A percentile compares a stretch with the other conserved stretches of the same genome.
Evolutionary conservation across 2,113 vertebrate genomes (phyloP).

Genomic region (Callospermophilus lateralis): DNA sequence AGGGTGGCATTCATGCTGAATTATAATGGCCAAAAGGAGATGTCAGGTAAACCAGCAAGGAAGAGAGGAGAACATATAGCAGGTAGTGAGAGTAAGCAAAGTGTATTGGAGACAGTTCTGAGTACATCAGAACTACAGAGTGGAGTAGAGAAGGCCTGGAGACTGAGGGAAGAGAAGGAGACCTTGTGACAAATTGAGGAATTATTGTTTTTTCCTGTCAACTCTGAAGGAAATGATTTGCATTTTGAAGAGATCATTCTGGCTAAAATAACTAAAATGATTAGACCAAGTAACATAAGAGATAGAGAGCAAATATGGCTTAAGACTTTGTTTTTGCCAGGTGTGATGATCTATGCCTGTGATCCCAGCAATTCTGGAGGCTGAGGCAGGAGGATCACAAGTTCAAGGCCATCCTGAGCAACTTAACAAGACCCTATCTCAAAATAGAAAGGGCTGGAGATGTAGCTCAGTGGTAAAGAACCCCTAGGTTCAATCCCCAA

Average conservation of each 20-base stretch:
- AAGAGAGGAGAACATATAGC: constrained; percentile 11
- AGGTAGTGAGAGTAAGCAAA: constrained; percentile 3
- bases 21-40: constrained; percentile 24
- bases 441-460: no score
- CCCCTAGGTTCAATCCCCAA: no score
- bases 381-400: no score
- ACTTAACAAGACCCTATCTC: no score
- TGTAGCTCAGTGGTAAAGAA: no score
- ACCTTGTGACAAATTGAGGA: constrained; percentile 55
- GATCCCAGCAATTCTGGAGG: no score
- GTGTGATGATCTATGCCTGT: no score
- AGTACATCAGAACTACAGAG: constrained; percentile 7
- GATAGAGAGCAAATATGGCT: background rate
- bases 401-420: no score
- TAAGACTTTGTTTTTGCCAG: background rate
- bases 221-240: constrained; percentile 31
- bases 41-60: constrained; percentile 30
- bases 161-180: background rate
- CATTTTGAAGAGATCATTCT: constrained; percentile 59
- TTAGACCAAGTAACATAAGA: constrained; percentile 33
- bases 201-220: constrained; percentile 23
- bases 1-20: constrained; percentile 30
- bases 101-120: background rate
- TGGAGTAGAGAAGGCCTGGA: background rate
- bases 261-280: constrained; percentile 51